A percentile compares a stretch with the other conserved stretches of the same genome.
Conservation (phyloP, 2,113 vertebrate genomes). For the Anolis sagrei region DNA sequence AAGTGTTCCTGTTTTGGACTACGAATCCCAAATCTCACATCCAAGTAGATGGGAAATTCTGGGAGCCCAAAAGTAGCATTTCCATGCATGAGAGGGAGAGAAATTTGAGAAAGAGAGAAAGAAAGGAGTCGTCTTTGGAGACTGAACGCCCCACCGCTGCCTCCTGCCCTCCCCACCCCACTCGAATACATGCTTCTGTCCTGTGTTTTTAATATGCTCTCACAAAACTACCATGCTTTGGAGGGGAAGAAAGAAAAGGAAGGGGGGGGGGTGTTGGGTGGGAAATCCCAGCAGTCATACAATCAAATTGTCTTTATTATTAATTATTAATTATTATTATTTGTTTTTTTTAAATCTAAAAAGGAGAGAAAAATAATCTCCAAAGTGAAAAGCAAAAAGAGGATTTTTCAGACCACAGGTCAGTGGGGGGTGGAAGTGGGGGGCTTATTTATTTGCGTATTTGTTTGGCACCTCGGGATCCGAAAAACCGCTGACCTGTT, state of each 20-base stretch:
- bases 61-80: too few species aligned
- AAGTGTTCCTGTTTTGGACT: too few species aligned
- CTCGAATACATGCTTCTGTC: constrained; percentile 43
- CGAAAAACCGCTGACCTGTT: constrained; percentile 50
- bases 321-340: not conserved
- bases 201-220: constrained; percentile 62
- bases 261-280: not conserved
- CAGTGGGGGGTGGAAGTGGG: too few species aligned
- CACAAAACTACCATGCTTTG: constrained; percentile 48
- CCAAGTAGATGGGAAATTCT: too few species aligned
- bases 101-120: constrained; percentile 45
- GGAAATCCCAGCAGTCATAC: constrained; percentile 68
- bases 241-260: constrained; percentile 28
- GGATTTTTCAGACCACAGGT: constrained; percentile 54
- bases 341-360: constrained; percentile 49
- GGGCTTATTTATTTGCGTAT: constrained; percentile 35
- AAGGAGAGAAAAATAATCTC: not conserved
- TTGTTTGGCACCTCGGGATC: constrained; percentile 60
- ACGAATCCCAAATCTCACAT: too few species aligned
- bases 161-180: too few species aligned
- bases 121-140: constrained; percentile 56
- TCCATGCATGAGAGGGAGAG: too few species aligned
- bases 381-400: constrained; percentile 54
- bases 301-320: constrained; percentile 73
- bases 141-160: not conserved